Evolutionary conservation across 2,113 vertebrate genomes (phyloP), one percentile per base, ranked within the genome.

Genomic region (Scomber scombrus): DNA sequence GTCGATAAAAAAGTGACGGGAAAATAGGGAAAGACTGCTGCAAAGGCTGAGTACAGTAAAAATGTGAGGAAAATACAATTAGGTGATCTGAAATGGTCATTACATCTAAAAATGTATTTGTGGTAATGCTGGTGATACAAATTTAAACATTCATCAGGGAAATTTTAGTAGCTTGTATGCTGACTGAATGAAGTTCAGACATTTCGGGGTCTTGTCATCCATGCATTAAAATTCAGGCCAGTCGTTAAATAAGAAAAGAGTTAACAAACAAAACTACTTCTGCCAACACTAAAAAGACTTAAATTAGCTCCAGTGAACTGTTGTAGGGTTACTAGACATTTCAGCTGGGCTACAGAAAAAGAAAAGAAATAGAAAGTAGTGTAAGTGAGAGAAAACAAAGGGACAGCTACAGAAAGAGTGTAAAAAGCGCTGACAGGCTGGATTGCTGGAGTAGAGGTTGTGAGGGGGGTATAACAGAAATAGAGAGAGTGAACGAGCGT

Each of bases 401-500:
- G 84, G 77, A 89, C 83, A 84, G 84, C 73, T 77, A 78, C 55
- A 69, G 80, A 26, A 69, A 74, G 77, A 75, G 85, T 71, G 84
- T 54, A 73, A 73, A 91, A 91, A 90, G 67, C 79, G 85, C 90
- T 92, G 90, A 93, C 90, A 81, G 89, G 84, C 84, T 84, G 51
- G 77, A 68, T 62, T 75, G 84, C 66, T 21, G 80, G 75, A 74
- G 84, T 57, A 3, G 65, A 84, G 85, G 85, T 85, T 81, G 80
- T 70, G 81, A 90, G 81, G 86, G 70, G 73, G 74, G 57, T 85
- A 62, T 68, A 76, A 84, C 67, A 69, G 80, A 74, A 83, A 70
- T 51, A 73, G 58, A 64, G 82, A 34, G 81, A 82, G 84, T 3
- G 52, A 77, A 72, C 12, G 21, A 51, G 67, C 57, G 29, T 23